Conservation (phyloP, 1,140 invertebrate species). For the Drosophila neocordata region DNA sequence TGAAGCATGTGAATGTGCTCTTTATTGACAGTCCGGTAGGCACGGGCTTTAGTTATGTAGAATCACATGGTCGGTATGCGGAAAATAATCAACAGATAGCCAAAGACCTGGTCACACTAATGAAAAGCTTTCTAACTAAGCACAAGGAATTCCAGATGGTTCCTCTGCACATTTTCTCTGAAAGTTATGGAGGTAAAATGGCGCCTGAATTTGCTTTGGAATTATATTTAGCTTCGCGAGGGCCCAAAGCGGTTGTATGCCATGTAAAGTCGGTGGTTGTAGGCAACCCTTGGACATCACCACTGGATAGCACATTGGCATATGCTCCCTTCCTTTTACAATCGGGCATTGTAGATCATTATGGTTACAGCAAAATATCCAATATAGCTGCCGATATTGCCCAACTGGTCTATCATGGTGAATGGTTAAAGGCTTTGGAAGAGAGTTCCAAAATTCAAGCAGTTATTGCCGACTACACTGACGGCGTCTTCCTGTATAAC, state of each 20-base stretch:
- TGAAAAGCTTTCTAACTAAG: conserved; percentile 86
- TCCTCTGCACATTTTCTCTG: conserved; percentile 92
- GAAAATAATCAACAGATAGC: conserved; percentile 90
- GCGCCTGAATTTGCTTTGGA: conserved; percentile 89
- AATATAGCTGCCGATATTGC: conserved; percentile 84
- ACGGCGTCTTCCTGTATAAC: conserved; percentile 61
- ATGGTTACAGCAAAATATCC: conserved; percentile 83
- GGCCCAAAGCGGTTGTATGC: conserved; percentile 85
- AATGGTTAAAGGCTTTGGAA: conserved; percentile 84
- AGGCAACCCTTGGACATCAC: conserved; percentile 94
- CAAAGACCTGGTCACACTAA: conserved; percentile 88
- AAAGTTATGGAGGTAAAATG: conserved; percentile 97
- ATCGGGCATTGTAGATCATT: conserved; percentile 86
- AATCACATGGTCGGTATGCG: conserved; percentile 84
- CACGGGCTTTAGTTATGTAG: conserved; percentile 92
- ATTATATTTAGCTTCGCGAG: conserved; percentile 85
- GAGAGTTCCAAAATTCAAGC: conserved; percentile 39
- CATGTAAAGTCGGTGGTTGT: conserved; percentile 91
- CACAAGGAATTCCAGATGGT: conserved; percentile 87
- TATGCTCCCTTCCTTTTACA: conserved; percentile 88
- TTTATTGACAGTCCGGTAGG: conserved; percentile 96
- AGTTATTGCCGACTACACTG: conserved; percentile 36
- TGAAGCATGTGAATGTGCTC: conserved; percentile 90
- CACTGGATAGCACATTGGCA: conserved; percentile 90
- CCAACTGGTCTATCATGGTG: conserved; percentile 83